These are phyloP conservation scores for Helobdella robusta DNA, from an alignment of 2,888 invertebrate genomes.

Conservation along the genomic window DNA sequence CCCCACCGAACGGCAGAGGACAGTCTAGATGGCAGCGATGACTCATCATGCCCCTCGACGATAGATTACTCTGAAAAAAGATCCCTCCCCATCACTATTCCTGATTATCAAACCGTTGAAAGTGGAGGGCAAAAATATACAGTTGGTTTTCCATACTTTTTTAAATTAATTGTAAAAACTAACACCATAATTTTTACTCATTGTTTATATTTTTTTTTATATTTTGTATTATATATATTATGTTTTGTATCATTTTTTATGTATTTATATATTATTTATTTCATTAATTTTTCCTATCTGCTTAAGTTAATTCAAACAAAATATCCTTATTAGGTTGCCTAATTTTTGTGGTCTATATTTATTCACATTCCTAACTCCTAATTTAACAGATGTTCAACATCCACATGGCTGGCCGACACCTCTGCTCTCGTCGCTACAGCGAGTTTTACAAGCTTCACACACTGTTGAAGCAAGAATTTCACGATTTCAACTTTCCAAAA, in stretches of 20 bases:
- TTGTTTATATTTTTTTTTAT: too few relatives aligned
- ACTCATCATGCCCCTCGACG: conserved; percentile 64
- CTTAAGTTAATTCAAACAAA: too few relatives aligned
- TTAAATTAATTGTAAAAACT: too few relatives aligned
- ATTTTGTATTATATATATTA: too few relatives aligned
- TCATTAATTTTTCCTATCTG: too few relatives aligned
- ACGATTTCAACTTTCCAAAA: conserved; percentile 90
- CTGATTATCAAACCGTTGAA: conserved; percentile 72
- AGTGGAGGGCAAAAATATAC: conserved; percentile 50
- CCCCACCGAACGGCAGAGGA: conserved; percentile 45
- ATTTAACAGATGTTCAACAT: conserved; percentile 78
- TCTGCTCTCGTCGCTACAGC: conserved; percentile 88
- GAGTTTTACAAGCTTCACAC: conserved; percentile 85
- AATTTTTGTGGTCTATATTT: too few relatives aligned
- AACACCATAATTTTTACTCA: too few relatives aligned
- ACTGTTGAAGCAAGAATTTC: conserved; percentile 81
- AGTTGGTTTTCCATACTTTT: conserved; percentile 8
- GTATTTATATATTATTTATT: too few relatives aligned
- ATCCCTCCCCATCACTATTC: conserved; percentile 65
- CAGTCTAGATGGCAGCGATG: conserved; percentile 56
- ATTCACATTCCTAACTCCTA: too few relatives aligned
- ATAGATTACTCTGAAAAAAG: conserved; percentile 73
- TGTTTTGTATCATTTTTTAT: too few relatives aligned
- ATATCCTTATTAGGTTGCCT: too few relatives aligned
- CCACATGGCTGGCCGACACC: conserved; percentile 94